These are phyloP conservation scores for Astur gentilis DNA, from an alignment of 2,113 vertebrate genomes.

Conservation along the genomic window DNA sequence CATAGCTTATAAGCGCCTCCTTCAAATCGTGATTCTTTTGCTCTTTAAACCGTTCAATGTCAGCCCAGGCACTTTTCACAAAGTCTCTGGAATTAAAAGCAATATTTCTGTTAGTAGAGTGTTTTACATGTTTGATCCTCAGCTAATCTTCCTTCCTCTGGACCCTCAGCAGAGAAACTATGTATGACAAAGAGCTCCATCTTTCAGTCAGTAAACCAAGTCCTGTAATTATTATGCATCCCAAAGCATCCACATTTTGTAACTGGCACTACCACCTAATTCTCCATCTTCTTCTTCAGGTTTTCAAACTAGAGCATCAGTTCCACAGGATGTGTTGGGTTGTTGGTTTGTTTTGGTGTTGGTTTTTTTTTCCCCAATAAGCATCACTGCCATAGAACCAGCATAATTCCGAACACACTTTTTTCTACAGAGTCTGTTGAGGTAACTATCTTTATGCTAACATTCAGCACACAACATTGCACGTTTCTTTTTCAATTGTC, in stretches of 20 bases:
- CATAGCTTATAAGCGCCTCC: constrained; percentile 94
- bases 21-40: constrained; percentile 93
- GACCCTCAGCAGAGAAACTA: background rate
- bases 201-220: background rate
- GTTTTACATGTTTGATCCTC: background rate
- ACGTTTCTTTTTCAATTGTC: background rate
- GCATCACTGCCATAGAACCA: background rate
- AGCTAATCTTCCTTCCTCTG: background rate
- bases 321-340: background rate
- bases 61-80: constrained; percentile 89
- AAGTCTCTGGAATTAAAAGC: constrained; percentile 82
- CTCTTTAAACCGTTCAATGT: constrained; percentile 92
- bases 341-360: background rate
- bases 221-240: background rate
- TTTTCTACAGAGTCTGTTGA: background rate
- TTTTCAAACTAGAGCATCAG: background rate
- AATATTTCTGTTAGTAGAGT: background rate
- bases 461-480: background rate
- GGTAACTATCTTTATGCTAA: background rate
- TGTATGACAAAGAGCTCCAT: background rate
- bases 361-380: background rate
- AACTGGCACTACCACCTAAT: background rate
- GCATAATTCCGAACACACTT: background rate
- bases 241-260: background rate
- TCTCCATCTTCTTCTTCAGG: background rate